Conservation (phyloP, 2,113 vertebrate genomes). For the Oreochromis niloticus region DNA sequence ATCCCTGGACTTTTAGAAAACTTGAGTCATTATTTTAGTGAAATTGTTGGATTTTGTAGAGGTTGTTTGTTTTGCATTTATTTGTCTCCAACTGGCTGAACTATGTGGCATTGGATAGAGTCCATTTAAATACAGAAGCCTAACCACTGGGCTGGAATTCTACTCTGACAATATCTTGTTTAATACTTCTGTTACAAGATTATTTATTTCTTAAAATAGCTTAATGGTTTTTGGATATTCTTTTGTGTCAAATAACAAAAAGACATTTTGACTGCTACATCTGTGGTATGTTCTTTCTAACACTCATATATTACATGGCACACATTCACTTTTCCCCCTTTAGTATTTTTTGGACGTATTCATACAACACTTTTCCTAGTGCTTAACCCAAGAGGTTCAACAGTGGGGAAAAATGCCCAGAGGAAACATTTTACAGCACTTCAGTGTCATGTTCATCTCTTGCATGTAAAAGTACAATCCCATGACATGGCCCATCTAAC, state of each 20-base stretch:
- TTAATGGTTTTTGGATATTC: neutral
- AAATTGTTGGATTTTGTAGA: neutral
- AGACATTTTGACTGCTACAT: neutral
- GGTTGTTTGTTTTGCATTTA: neutral
- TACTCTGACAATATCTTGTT: neutral
- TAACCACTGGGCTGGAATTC: neutral
- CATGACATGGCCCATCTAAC: neutral
- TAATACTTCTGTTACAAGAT: neutral
- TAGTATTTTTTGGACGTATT: neutral
- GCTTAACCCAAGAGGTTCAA: neutral
- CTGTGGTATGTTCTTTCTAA: neutral
- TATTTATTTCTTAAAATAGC: neutral
- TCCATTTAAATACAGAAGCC: neutral
- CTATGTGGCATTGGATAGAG: neutral
- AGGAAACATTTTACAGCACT: neutral
- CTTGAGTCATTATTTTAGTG: neutral
- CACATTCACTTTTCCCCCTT: neutral
- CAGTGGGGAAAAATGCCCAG: neutral
- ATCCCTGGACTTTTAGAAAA: neutral
- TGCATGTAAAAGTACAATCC: neutral
- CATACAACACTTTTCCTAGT: neutral
- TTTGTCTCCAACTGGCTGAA: neutral
- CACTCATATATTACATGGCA: neutral
- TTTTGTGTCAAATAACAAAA: neutral
- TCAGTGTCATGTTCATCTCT: neutral